Evolutionary conservation across 2,888 invertebrate species (phyloP), one percentile per base, ranked within the genome.

Genomic region (Rhaphigaster nebulosa): DNA sequence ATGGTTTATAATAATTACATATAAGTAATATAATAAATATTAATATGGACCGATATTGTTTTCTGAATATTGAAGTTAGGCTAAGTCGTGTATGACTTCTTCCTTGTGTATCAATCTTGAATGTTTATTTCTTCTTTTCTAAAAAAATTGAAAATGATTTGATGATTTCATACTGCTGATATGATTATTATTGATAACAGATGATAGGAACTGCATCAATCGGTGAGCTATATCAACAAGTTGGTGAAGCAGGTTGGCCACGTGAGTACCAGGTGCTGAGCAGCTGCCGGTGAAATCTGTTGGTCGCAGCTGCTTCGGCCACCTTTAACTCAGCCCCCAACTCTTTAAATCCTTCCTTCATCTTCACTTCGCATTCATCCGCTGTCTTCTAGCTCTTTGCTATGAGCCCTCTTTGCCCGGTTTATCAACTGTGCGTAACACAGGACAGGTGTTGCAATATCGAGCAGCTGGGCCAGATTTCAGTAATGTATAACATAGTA

Each of bases 281-380:
- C 84, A 84, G 84, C 84, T 84, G 84, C 45, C 84, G 84, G 45
- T 50, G 45, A 84, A 84, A 84, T 84, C 84, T 84, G 45, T 41
- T 8, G 15, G 3, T 23, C 2, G 41, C 84, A 76, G 70, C 70
- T 84, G 84, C 84, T n/a, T 41, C 52, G 34, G 8, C 41, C 84
- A 45, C 34, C 84, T 84, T 84, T 84, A 84, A 84, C 84, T 76
- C 45, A 84, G n/a, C 45, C 8, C 41, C 80, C 13, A 84, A 45
- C 45, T 50, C 84, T 84, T 84, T 84, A 84, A 84, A 50, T 50
- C 84, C 45, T 84, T 84, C 84, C 84, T 50, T 41, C 84, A 84
- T 84, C 84, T 50, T 38, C 70, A 38, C 8, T 20, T 1, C 8
- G 20, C 38, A 76, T 76, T 76, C 70, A 76, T 76, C 34, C 34